phyloP scores from a whole-genome alignment of 53 echinoderm and acorn worm genomes.

The Glandiceps talaboti region DNA sequence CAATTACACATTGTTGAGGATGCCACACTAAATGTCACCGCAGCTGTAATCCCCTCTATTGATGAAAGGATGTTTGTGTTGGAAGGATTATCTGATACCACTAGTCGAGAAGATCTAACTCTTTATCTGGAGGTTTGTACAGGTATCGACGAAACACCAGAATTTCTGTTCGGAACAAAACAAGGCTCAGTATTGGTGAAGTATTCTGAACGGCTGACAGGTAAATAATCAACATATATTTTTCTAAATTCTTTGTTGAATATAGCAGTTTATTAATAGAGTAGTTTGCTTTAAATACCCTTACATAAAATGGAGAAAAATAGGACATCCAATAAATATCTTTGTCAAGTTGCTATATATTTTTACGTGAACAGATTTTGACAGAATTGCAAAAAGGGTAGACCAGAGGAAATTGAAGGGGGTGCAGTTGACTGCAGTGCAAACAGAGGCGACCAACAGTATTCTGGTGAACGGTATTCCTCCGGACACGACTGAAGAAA shows the following conservation, averaged over 20 bases:
- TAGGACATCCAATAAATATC: no score
- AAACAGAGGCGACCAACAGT: constrained; percentile 14
- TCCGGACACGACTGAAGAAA: neutral
- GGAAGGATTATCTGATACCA: neutral
- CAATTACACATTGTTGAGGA: neutral
- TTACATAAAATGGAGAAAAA: no score
- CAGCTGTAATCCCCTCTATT: neutral
- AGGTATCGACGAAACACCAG: neutral
- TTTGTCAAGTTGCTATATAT: neutral
- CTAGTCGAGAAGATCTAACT: neutral
- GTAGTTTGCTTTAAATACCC: no score
- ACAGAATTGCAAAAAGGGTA: constrained; percentile 10
- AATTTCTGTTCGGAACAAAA: neutral
- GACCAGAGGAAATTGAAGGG: neutral
- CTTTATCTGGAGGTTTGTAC: neutral
- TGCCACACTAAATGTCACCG: neutral
- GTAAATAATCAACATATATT: no score
- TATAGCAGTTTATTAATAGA: no score
- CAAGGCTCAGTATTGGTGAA: neutral
- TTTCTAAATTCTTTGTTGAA: no score
- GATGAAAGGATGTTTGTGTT: neutral
- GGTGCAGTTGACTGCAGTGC: constrained; percentile 2
- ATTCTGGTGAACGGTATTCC: constrained; percentile 19
- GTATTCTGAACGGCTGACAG: neutral
- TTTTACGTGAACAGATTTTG: constrained; percentile 11